Base-by-base conservation (phyloP, 2,113 vertebrate species). In the Aramus guarauna region DNA sequence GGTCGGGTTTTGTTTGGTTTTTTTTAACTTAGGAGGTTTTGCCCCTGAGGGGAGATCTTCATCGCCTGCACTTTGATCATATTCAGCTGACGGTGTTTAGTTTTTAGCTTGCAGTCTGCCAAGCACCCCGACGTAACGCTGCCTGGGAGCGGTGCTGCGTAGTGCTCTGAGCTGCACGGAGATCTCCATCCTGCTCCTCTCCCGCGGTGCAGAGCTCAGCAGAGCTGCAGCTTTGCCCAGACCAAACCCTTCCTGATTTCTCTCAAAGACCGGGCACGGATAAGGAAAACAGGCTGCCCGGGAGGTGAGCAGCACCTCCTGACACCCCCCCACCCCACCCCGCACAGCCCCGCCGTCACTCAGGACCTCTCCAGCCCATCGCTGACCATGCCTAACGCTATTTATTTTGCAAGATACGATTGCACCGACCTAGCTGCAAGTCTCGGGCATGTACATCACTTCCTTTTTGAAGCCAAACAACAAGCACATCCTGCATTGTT, bases 381-480 rank as follows among this genome's bases (percentile, higher is more conserved):
- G 2, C 47, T 84, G 88, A 37, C 87, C 80, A 24, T 0, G 59
- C 85, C 45, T 48, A 34, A 0, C 0, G 1, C 62, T 20, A 47
- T 22, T 88, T 20, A 5, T 43, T 82, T 24, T 77, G 85, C 88
- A 88, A 56, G 59, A 41, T 58, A 76, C 3, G 0, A 94, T 81
- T 7, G 3, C 21, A 32, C 1, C 2, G 0, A 41, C 21, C 82
- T 6, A 2, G 32, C 67, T 86, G 81, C 72, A 12, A 19, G 15
- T n/a, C 81, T 80, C 3, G 0, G 68, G 43, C 88, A 26, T 0
- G 12, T 12, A 72, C 95, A 71, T 77, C 92, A 29, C 83, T 94
- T 96, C 96, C 96, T 93, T 52, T 91, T 13, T 1, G 3, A 93
- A 93, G 92, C 72, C 80, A 39, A 96, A 88, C 95, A 86, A 79